Conservation (phyloP, 2,113 vertebrate species). For the Carettochelys insculpta region DNA sequence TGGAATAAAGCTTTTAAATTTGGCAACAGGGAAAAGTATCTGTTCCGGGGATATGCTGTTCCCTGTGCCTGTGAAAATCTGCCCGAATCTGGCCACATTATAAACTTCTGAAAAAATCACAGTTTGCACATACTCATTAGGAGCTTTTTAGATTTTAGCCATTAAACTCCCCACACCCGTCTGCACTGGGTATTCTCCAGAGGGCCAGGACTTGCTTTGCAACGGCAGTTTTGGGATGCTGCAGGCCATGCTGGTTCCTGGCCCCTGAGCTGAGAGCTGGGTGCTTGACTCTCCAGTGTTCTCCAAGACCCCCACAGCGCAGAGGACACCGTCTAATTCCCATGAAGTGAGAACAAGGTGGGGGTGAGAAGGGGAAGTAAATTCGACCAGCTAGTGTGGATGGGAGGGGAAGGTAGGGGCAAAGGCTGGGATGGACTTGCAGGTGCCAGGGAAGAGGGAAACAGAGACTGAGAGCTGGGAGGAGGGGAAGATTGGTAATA, state of each 20-base stretch:
- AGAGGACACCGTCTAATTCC: not conserved
- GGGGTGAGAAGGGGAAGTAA: too few species aligned
- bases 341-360: not conserved
- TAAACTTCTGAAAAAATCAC: not conserved
- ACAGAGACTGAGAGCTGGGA: not conserved
- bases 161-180: not conserved
- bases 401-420: too few species aligned
- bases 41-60: conserved; percentile 48
- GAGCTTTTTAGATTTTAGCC: not conserved
- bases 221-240: not conserved
- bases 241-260: not conserved
- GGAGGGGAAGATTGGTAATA: too few species aligned
- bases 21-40: conserved; percentile 63
- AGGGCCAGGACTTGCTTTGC: not conserved
- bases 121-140: not conserved
- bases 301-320: too few species aligned
- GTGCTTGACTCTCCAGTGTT: too few species aligned
- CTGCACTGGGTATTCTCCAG: not conserved
- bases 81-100: conserved; percentile 38
- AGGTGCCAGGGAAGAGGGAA: not conserved
- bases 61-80: conserved; percentile 52
- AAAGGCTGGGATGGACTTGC: not conserved
- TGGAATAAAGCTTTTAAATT: conserved; percentile 36
- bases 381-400: too few species aligned
- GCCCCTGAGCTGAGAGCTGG: not conserved